Evolutionary conservation across 1,140 invertebrate genomes (phyloP).

Genomic region (Teleopsis dalmanni): DNA sequence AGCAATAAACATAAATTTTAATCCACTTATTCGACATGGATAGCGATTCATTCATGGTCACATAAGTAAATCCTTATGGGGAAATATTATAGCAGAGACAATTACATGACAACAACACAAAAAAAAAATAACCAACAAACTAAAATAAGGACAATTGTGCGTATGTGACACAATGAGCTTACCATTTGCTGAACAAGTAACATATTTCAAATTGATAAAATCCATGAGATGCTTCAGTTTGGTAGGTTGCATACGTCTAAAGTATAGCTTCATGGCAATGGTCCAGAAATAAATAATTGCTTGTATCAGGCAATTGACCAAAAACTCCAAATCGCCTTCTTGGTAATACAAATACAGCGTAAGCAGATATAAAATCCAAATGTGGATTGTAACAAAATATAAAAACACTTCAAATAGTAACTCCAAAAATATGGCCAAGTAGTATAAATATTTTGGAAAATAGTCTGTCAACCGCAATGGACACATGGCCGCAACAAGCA

Average conservation of each 20-base stretch:
- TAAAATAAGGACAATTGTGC: not conserved
- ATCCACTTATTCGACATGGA: conserved; percentile 25
- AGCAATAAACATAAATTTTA: conserved; percentile 29
- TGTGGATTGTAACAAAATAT: conserved; percentile 27
- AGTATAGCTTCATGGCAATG: conserved; percentile 33
- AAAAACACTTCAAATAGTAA: conserved; percentile 26
- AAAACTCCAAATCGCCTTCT: conserved; percentile 29
- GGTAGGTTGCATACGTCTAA: conserved; percentile 21
- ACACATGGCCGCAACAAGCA: conserved; percentile 30
- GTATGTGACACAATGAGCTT: not conserved
- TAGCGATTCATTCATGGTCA: conserved; percentile 21
- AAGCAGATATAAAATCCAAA: conserved; percentile 24
- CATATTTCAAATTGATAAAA: conserved; percentile 23
- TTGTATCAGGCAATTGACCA: conserved; percentile 35
- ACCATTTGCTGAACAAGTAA: conserved; percentile 20
- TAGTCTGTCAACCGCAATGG: conserved; percentile 14
- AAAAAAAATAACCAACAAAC: not conserved
- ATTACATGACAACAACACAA: not conserved
- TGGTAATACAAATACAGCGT: conserved; percentile 29
- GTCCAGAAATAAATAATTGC: conserved; percentile 38
- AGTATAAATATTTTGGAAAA: conserved; percentile 4
- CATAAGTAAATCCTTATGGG: conserved; percentile 26
- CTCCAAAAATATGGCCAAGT: conserved; percentile 9
- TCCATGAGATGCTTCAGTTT: conserved; percentile 19
- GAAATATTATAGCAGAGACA: not conserved